Base-by-base conservation (phyloP, 2,797 vertebrate genomes). In the Serranus cabrilla region DNA sequence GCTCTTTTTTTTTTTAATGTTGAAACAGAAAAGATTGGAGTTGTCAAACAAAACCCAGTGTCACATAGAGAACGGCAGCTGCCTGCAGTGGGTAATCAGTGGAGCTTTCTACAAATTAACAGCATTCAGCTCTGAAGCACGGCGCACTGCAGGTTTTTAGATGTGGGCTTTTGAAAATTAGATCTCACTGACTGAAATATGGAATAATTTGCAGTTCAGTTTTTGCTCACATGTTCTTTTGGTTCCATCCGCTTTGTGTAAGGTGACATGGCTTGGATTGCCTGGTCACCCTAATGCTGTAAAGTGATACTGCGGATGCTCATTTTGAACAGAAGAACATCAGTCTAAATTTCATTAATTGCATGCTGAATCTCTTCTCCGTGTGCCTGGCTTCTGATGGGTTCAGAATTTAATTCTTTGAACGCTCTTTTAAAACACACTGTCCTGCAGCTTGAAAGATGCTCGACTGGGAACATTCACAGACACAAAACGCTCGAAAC, bases 1-100 rank as follows among this genome's bases (percentile, higher is more conserved):
- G 68, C 31, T 71, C 34, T 9, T 68, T 66, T 72, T 66, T 72
- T 60, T 37, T 57, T 40, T n/a, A 20, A 85, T 80, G 79, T 84
- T 87, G 81, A 91, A 93, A 91, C 83, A 87, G 80, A 87, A 91
- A 88, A 90, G 87, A 93, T 89, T 91, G 83, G 86, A 95, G 91
- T 93, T 93, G 87, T 90, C 84, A 91, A 93, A 93, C 88, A 88
- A 92, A 92, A 85, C 86, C 74, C 63, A 25, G 78, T 83, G 81
- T 85, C 92, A 92, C 87, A 87, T 80, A 74, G 88, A 85, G 91
- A 92, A 89, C 87, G 90, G 85, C 91, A 93, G 92, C 89, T 91
- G 91, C 91, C 91, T 93, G 92, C 90, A 90, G 91, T 86, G 85
- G 90, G 89, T 91, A 93, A 92, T 94, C 92, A 94, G 92, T 61